Conservation (phyloP, 2,797 vertebrate species). For the Leptodactylus fallax region DNA sequence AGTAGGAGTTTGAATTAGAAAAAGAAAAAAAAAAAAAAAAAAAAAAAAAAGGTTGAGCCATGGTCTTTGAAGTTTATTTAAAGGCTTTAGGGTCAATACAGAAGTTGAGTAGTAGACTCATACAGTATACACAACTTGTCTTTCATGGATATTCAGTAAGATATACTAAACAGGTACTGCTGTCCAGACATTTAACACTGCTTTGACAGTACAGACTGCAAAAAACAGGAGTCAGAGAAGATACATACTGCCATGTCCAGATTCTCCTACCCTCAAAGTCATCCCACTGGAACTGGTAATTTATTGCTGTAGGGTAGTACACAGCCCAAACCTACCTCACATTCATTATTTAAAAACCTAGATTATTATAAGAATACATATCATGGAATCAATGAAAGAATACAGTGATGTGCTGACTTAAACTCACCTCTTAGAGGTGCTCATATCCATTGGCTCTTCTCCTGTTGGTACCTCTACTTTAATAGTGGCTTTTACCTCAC, state of each 20-base stretch:
- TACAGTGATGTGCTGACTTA: not conserved
- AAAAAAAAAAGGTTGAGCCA: too few relatives aligned
- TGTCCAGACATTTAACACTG: too few relatives aligned
- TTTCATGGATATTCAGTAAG: too few relatives aligned
- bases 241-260: not conserved
- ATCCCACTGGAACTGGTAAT: not conserved
- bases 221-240: not conserved
- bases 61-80: too few relatives aligned
- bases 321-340: not conserved
- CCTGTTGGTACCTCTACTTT: slow-evolving; percentile 88
- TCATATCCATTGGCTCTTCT: slow-evolving; percentile 96
- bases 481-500: slow-evolving; percentile 86
- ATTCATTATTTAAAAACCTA: too few relatives aligned
- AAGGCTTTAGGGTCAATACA: too few relatives aligned
- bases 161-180: too few relatives aligned
- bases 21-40: too few relatives aligned
- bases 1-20: too few relatives aligned
- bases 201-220: not conserved
- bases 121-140: too few relatives aligned
- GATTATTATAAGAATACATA: not conserved
- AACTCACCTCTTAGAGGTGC: slow-evolving; percentile 90
- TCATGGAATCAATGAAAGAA: not conserved
- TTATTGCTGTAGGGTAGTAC: not conserved
- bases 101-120: too few relatives aligned
- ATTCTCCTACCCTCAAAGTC: not conserved